Conservation (phyloP, 2,888 invertebrate genomes). For the Pseudeuparius sepicola region DNA sequence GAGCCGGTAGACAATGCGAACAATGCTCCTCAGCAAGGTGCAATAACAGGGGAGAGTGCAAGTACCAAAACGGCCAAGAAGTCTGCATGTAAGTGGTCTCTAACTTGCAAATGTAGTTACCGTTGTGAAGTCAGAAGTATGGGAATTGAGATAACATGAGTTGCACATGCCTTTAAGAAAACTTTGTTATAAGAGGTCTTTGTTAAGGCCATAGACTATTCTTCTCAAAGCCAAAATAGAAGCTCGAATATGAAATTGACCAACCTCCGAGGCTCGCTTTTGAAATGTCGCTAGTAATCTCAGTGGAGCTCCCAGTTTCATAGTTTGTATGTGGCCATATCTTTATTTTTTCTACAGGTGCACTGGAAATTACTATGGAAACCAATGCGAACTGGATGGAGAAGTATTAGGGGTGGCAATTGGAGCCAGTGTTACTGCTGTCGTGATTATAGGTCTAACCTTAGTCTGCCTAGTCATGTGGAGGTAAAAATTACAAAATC, state of each 20-base stretch:
- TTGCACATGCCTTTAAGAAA: not conserved
- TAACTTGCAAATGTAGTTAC: not conserved
- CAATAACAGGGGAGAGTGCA: slow-evolving; percentile 77
- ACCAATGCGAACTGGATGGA: slow-evolving; percentile 82
- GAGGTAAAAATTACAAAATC: no score
- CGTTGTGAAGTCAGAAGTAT: not conserved
- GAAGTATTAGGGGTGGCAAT: slow-evolving; percentile 86
- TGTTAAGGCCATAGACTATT: no score
- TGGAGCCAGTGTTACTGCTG: slow-evolving; percentile 80
- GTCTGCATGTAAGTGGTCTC: slow-evolving; percentile 64
- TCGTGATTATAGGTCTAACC: slow-evolving; percentile 79
- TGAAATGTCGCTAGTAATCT: no score
- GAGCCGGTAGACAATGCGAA: slow-evolving; percentile 66
- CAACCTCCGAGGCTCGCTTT: no score
- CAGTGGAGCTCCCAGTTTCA: no score
- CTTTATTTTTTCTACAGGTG: slow-evolving; percentile 51
- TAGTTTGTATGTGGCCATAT: no score
- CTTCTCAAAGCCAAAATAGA: no score
- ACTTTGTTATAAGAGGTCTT: no score
- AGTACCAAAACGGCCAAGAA: slow-evolving; percentile 63
- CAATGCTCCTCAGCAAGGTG: slow-evolving; percentile 71
- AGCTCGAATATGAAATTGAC: no score
- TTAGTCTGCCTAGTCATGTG: slow-evolving; percentile 81
- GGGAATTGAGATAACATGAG: slow-evolving; percentile 5
- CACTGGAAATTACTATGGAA: slow-evolving; percentile 78